phyloP scores from a whole-genome alignment of 2,113 vertebrate genomes.

The Psittacula cyanocephala region DNA sequence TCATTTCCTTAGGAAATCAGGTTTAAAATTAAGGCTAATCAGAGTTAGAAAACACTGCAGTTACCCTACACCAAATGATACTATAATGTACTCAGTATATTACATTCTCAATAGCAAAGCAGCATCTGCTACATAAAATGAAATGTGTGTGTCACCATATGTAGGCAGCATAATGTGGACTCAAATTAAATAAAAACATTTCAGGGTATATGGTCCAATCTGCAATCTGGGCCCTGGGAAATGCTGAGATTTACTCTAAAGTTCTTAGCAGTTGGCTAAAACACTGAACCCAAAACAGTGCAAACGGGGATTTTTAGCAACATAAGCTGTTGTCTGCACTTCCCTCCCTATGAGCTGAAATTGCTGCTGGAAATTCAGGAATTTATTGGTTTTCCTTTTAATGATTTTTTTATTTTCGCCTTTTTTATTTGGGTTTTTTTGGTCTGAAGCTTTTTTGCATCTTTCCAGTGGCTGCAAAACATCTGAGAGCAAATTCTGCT shows the following conservation, averaged over 20 bases:
- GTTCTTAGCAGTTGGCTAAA: slow-evolving; percentile 20
- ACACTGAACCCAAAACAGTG: neutral
- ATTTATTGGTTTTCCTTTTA: neutral
- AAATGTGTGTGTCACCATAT: slow-evolving; percentile 62
- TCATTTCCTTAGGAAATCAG: slow-evolving; percentile 46
- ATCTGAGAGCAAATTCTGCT: neutral
- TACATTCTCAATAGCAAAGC: slow-evolving; percentile 49
- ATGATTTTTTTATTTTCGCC: neutral
- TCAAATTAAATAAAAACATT: slow-evolving; percentile 60
- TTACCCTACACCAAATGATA: slow-evolving; percentile 18
- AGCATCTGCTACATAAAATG: slow-evolving; percentile 64
- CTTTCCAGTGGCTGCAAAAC: neutral
- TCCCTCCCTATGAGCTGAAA: neutral
- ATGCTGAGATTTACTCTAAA: neutral
- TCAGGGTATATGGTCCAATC: slow-evolving; percentile 35
- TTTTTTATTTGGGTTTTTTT: too few relatives aligned
- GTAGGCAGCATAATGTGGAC: slow-evolving; percentile 54
- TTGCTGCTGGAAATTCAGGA: neutral
- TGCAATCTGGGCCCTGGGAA: slow-evolving; percentile 51
- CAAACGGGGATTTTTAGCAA: neutral
- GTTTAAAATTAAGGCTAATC: slow-evolving; percentile 51
- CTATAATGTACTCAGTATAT: slow-evolving; percentile 13
- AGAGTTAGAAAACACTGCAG: slow-evolving; percentile 24
- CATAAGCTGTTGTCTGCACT: neutral
- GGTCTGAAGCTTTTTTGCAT: neutral